These are phyloP conservation scores for Anarrhichthys ocellatus DNA, from an alignment of 2,113 vertebrate species.

Conservation along the genomic window DNA sequence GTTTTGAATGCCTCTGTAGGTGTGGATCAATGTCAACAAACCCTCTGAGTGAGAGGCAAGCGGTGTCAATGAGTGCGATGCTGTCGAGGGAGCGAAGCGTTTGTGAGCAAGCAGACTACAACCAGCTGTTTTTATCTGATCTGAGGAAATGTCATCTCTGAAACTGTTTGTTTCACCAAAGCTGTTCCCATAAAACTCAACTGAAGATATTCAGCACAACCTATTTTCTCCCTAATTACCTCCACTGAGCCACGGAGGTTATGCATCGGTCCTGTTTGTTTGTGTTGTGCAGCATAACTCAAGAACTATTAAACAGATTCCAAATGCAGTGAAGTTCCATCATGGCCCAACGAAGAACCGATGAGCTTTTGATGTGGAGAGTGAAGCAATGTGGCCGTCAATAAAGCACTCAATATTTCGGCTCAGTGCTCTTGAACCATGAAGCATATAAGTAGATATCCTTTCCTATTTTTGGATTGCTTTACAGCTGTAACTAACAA, in stretches of 20 bases:
- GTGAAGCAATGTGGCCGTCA: not conserved
- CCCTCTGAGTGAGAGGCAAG: constrained; percentile 38
- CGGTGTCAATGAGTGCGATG: constrained; percentile 37
- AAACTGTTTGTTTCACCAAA: constrained; percentile 7
- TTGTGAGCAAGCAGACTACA: constrained; percentile 17
- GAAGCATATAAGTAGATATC: not conserved
- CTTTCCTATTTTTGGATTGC: not conserved
- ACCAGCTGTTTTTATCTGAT: constrained; percentile 27
- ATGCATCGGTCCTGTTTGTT: constrained; percentile 15
- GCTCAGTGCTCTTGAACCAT: not conserved
- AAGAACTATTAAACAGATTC: not conserved
- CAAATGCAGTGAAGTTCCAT: not conserved
- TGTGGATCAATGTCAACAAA: constrained; percentile 61
- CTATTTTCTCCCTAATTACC: not conserved
- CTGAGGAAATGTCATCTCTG: constrained; percentile 24
- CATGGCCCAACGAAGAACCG: not conserved
- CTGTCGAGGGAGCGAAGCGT: constrained; percentile 10
- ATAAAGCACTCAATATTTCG: not conserved
- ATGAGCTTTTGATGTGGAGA: not conserved
- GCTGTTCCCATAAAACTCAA: not conserved
- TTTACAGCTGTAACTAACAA: not conserved
- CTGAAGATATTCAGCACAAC: not conserved
- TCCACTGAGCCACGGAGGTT: not conserved
- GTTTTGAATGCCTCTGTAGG: constrained; percentile 50
- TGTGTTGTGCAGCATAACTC: constrained; percentile 9